phyloP scores from a whole-genome alignment of 2,797 vertebrate species.

The Rhinichthys osculus region DNA sequence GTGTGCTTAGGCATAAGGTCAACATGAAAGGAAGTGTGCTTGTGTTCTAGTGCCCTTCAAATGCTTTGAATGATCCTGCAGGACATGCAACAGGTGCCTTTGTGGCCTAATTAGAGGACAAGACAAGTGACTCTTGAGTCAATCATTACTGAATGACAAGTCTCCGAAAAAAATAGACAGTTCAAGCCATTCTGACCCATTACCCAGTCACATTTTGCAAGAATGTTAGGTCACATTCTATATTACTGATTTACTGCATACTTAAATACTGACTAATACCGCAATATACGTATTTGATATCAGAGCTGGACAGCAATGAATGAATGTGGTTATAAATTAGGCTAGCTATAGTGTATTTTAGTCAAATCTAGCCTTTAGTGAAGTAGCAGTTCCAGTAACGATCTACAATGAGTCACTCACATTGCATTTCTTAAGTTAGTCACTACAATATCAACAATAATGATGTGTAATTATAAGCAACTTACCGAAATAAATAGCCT shows the following conservation, averaged over 20 bases:
- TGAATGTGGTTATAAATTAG: not conserved
- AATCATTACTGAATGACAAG: constrained; percentile 25
- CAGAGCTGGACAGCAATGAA: not conserved
- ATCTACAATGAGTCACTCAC: no score
- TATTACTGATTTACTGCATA: not conserved
- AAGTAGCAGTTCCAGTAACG: not conserved
- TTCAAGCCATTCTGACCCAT: constrained; percentile 13
- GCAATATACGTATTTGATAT: not conserved
- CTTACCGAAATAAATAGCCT: not conserved
- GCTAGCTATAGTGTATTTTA: not conserved
- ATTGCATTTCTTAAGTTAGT: not conserved
- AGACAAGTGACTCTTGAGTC: constrained; percentile 23
- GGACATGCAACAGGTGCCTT: constrained; percentile 38
- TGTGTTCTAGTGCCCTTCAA: constrained; percentile 42
- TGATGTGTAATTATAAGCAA: not conserved
- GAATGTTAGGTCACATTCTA: constrained; percentile 9
- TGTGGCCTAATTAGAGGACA: constrained; percentile 26
- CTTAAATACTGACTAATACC: not conserved
- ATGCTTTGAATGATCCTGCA: constrained; percentile 25
- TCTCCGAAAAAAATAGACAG: not conserved
- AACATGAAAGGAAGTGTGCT: constrained; percentile 56
- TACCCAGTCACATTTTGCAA: not conserved
- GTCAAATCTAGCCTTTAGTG: not conserved
- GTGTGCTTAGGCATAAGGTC: constrained; percentile 24
- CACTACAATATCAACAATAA: not conserved